Base-by-base conservation (phyloP, 2,113 vertebrate genomes). In the Gobio gobio region DNA sequence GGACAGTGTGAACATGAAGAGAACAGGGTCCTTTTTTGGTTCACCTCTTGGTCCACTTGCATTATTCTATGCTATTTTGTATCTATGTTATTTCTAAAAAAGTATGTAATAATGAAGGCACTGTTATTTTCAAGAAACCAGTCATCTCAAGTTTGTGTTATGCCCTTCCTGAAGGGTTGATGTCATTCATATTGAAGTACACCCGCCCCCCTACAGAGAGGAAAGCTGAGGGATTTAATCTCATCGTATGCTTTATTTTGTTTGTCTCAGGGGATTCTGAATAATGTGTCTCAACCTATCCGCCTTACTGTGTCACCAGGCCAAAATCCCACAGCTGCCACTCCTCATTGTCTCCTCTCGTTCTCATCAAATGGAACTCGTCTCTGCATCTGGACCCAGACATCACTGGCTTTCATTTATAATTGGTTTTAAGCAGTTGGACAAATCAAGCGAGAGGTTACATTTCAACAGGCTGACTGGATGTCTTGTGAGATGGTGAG, bases 381-480 rank as follows among this genome's bases (percentile, higher is more conserved):
- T 49, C 84, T 12, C 66, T 6, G 72, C 47, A 70, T 51, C 33
- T 59, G 51, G 9, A 61, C 70, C 24, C 33, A 47, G 10, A 68
- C 61, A 29, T 77, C 63, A 64, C 78, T 36, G 58, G 56, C 45
- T 78, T 61, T 79, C 64, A 85, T 54, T 78, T 63, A 68, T 85
- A 86, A 89, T 83, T 78, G 80, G 59, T 83, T 87, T 83, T 87
- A 77, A 87, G 83, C 78, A 77, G 83, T 77, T 22, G 72, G 79
- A 43, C 75, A 78, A 82, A 78, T 88, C 18, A 43, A 79, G 59
- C 22, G 51, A 81, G 75, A 78, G 66, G 68, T 80, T 85, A 78
- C n/a, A 43, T 78, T 83, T 74, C 45, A 64, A 24, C 26, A 45
- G 61, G 76, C 43, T 14, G 33, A 78, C 66, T 29, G 83, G 40